Percentiles rank a stretch among this genome's conserved stretches.
These are phyloP conservation scores for Phlogophora meticulosa DNA, from an alignment of 2,888 invertebrate species.

Conservation along the genomic window DNA sequence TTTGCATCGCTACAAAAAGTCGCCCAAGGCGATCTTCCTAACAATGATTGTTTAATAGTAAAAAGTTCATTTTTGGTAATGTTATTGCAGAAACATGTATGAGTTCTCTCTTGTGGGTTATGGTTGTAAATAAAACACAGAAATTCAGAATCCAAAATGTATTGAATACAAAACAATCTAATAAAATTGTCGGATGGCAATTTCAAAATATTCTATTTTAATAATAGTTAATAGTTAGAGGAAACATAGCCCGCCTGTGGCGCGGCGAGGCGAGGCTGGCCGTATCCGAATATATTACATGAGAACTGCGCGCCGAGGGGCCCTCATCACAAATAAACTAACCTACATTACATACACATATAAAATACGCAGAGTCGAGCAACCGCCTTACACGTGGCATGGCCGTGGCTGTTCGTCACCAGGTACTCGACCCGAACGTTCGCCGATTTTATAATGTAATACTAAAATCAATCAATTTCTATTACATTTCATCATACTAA, in stretches of 20 bases:
- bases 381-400: constrained; percentile 29
- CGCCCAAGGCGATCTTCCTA: no score
- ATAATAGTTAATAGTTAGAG: constrained; percentile 81
- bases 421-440: constrained; percentile 55
- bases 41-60: no score
- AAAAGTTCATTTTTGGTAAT: no score
- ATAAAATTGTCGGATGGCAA: constrained; percentile 89
- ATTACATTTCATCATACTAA: constrained; percentile 59
- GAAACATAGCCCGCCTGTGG: constrained; percentile 69
- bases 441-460: constrained; percentile 69
- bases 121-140: constrained; percentile 68
- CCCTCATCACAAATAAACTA: constrained; percentile 74
- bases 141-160: constrained; percentile 87
- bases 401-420: constrained; percentile 16
- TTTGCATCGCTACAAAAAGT: no score
- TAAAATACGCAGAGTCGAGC: constrained; percentile 61
- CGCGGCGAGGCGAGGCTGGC: constrained; percentile 50
- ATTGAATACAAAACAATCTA: constrained; percentile 91
- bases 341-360: constrained; percentile 77
- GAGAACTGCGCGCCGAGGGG: constrained; percentile 64
- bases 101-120: not conserved
- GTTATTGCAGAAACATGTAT: no score
- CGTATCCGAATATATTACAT: constrained; percentile 70
- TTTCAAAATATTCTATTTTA: constrained; percentile 86
- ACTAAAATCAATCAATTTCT: constrained; percentile 66